These are phyloP conservation scores for Chlamydotis undulata DNA, from an alignment of 2,113 vertebrate species.

Conservation along the genomic window DNA sequence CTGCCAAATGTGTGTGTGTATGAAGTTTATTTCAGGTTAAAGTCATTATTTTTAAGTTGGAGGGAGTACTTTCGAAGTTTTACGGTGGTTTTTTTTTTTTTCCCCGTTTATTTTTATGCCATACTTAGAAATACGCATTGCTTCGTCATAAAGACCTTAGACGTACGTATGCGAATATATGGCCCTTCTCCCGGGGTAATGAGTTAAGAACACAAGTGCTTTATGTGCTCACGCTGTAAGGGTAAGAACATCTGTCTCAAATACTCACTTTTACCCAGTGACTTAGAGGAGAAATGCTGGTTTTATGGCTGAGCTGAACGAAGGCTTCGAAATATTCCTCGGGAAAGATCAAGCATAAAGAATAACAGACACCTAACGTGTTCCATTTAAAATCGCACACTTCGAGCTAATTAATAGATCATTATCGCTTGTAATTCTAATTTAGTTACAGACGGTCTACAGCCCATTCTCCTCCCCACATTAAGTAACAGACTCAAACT, in stretches of 20 bases:
- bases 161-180: rapidly evolving
- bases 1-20: background rate
- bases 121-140: background rate
- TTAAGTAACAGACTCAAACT: constrained; percentile 63
- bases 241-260: background rate
- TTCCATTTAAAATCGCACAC: background rate
- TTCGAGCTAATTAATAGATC: background rate
- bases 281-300: background rate
- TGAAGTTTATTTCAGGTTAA: background rate
- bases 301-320: background rate
- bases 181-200: background rate
- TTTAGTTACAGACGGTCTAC: background rate
- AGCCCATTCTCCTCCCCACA: background rate
- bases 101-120: background rate
- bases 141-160: background rate
- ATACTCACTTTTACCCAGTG: background rate
- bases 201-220: background rate
- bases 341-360: background rate
- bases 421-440: background rate
- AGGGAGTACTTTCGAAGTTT: background rate
- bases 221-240: background rate
- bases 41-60: background rate
- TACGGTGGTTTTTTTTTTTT: background rate
- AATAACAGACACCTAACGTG: background rate
- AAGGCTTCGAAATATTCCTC: background rate